Evolutionary conservation across 2,888 invertebrate species (phyloP).

Genomic region (Tenthredo mesomela): DNA sequence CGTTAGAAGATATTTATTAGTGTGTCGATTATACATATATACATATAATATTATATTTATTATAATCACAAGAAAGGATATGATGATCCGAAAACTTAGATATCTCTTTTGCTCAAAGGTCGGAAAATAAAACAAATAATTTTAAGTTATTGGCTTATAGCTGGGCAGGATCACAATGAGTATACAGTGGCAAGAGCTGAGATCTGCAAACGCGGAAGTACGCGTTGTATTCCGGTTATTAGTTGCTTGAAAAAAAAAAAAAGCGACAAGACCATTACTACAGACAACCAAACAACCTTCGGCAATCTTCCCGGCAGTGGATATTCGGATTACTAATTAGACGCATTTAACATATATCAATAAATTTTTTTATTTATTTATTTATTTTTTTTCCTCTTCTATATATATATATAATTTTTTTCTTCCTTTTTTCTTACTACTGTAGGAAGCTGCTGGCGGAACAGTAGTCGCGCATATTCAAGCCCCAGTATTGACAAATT

Average conservation of each 20-base stretch:
- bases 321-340: slow-evolving; percentile 64
- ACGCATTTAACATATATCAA: slow-evolving; percentile 51
- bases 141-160: background rate
- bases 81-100: background rate
- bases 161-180: slow-evolving; percentile 27
- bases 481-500: background rate
- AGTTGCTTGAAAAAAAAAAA: slow-evolving; percentile 61
- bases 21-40: no score
- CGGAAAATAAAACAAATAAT: slow-evolving; percentile 23
- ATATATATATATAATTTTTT: background rate
- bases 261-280: slow-evolving; percentile 50
- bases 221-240: slow-evolving; percentile 68
- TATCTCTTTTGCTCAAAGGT: background rate
- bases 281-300: slow-evolving; percentile 62
- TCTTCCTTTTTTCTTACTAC: background rate
- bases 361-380: no score
- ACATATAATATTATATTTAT: background rate
- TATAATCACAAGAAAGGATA: background rate
- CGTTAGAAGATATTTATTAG: background rate
- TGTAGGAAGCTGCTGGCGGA: slow-evolving; percentile 29
- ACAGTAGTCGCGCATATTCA: slow-evolving; percentile 27
- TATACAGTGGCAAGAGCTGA: slow-evolving; percentile 10
- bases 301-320: slow-evolving; percentile 60
- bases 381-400: background rate
- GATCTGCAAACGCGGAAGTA: slow-evolving; percentile 68